A percentile compares a stretch with the other conserved stretches of the same genome.
Conservation (phyloP, 1,140 invertebrate species). For the Dreissena polymorpha region DNA sequence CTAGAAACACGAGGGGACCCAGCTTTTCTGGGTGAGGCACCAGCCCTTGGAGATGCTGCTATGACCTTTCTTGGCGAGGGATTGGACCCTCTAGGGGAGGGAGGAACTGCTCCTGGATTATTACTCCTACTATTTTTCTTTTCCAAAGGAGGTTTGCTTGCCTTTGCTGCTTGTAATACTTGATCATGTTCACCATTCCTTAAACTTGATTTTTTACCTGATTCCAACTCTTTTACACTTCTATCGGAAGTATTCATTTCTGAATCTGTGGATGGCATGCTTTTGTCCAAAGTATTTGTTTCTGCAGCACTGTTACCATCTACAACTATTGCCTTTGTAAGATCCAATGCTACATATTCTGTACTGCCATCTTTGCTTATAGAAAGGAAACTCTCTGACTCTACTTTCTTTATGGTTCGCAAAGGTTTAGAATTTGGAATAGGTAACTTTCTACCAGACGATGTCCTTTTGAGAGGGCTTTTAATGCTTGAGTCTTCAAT, state of each 20-base stretch:
- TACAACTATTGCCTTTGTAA: not conserved
- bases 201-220: no score
- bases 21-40: constrained; percentile 13
- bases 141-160: constrained; percentile 30
- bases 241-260: no score
- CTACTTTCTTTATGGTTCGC: constrained; percentile 20
- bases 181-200: not conserved
- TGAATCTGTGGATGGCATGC: not conserved
- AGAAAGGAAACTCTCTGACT: constrained; percentile 35
- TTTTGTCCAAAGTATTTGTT: not conserved
- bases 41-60: constrained; percentile 18
- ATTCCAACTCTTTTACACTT: no score
- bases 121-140: constrained; percentile 22
- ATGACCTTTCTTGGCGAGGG: constrained; percentile 32
- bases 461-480: constrained; percentile 33
- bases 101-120: not conserved
- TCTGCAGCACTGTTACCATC: not conserved
- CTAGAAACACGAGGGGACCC: constrained; percentile 28
- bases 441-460: constrained; percentile 41
- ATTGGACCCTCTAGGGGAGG: constrained; percentile 5
- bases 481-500: not conserved
- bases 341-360: constrained; percentile 43
- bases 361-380: constrained; percentile 44
- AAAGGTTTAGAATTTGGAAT: constrained; percentile 9
- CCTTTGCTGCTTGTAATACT: not conserved